Base-by-base conservation (phyloP, 2,888 invertebrate genomes). In the Leptinotarsa haldemani region DNA sequence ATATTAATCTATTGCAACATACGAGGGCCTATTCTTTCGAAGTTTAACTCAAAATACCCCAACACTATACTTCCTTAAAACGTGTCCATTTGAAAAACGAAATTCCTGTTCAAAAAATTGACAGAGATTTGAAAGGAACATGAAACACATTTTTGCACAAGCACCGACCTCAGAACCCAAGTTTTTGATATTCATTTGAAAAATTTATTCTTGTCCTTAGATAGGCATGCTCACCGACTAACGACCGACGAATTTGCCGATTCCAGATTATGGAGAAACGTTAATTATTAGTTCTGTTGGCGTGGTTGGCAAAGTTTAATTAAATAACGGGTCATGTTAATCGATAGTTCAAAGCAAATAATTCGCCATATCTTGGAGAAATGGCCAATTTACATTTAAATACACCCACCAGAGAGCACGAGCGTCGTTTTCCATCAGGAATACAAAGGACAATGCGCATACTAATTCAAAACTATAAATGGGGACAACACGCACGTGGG, bases 371-470 rank as follows among this genome's bases (percentile, higher is more conserved):
- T 74, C 70, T 58, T 70, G 47, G 70, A 67, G 74, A 67, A 70
- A 70, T 70, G 53, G 46, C 69, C 68, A 63, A 74, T 74, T 74
- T 74, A 53, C 70, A 74, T 74, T 68, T 68, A 65, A 74, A 74
- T 74, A 58, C 74, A 67, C 74, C 74, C 74, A 71, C 74, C 47
- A 53, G 52, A 68, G 56, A 52, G 56, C 68, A 68, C 68, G 67
- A 53, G n/a, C 20, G 48, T 65, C 64, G 69, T 69, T 63, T 68
- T 73, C 73, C 69, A 73, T 73, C 69, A 69, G 56, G 50, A 58
- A 20, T 65, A 73, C 56, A 68, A 68, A 72, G 72, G 67, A 72
- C 72, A 72, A 15, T 52, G 65, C 52, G 68, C 63, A 72, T 72
- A 68, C 68, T 71, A 71, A 71, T 71, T 66, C 30, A 50, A 61